A percentile compares a stretch with the other conserved stretches of the same genome.
Conservation (phyloP, 2,888 invertebrate species). For the Andrena chrysosceles region DNA sequence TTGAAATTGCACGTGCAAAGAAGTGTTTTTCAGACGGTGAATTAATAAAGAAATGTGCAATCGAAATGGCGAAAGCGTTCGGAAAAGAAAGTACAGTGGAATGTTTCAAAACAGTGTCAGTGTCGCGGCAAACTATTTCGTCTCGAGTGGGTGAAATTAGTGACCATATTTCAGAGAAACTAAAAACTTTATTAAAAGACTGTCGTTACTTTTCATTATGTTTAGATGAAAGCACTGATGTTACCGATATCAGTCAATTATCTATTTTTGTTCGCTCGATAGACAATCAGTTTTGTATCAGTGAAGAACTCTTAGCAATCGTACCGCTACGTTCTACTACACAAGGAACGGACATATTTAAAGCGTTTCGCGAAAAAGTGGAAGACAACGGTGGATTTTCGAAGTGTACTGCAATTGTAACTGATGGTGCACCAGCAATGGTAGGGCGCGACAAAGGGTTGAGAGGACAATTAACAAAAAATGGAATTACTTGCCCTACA, state of each 20-base stretch:
- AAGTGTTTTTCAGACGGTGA: slow-evolving; percentile 11
- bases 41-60: slow-evolving; percentile 18
- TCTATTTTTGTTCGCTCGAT: slow-evolving; percentile 44
- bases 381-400: too few species aligned
- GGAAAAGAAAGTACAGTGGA: slow-evolving; percentile 10
- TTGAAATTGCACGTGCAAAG: slow-evolving; percentile 11
- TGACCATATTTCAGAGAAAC: slow-evolving; percentile 17
- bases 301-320: slow-evolving; percentile 40
- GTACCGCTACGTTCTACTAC: slow-evolving; percentile 4
- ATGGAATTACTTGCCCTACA: too few species aligned
- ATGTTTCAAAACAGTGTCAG: slow-evolving; percentile 20
- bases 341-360: background rate
- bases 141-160: slow-evolving; percentile 31
- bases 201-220: slow-evolving; percentile 24
- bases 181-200: background rate
- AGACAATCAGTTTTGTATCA: slow-evolving; percentile 30
- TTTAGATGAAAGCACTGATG: slow-evolving; percentile 42
- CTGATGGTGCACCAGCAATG: too few species aligned
- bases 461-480: too few species aligned
- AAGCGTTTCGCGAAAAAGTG: too few species aligned
- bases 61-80: slow-evolving; percentile 31
- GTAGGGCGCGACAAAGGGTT: too few species aligned
- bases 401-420: too few species aligned
- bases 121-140: slow-evolving; percentile 16
- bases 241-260: slow-evolving; percentile 42